Percentiles rank a stretch among this genome's conserved stretches.
Conservation (phyloP, 2,113 vertebrate species). For the Gila orcuttii region DNA sequence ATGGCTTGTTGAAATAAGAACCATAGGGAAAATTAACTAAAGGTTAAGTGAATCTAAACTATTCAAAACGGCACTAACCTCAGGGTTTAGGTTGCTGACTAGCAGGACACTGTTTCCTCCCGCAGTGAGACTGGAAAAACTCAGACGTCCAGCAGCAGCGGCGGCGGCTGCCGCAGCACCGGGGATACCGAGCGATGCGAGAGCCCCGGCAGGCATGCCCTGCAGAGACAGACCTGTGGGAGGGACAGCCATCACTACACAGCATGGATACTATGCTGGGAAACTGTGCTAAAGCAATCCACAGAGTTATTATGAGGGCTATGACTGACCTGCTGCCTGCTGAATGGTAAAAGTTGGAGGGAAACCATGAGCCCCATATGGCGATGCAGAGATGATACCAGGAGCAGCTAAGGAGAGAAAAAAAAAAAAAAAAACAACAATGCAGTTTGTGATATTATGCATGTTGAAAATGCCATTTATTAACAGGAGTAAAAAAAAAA, state of each 20-base stretch:
- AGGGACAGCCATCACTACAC: constrained; percentile 44
- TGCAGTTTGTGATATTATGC: not conserved
- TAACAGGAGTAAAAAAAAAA: not conserved
- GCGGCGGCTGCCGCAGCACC: constrained; percentile 79
- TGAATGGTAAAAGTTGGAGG: constrained; percentile 92
- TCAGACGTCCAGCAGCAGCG: constrained; percentile 87
- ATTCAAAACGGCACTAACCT: constrained; percentile 81
- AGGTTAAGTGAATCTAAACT: not conserved
- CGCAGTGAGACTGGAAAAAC: constrained; percentile 80
- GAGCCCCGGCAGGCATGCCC: constrained; percentile 85
- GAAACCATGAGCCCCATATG: constrained; percentile 89
- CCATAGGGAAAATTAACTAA: not conserved
- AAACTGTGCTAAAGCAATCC: not conserved
- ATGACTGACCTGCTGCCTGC: constrained; percentile 83
- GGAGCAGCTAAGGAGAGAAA: constrained; percentile 84
- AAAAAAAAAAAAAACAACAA: constrained; percentile 53
- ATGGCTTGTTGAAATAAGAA: not conserved
- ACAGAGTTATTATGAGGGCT: not conserved
- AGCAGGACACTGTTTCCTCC: constrained; percentile 89
- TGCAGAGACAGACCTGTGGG: constrained; percentile 84
- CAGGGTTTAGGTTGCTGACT: constrained; percentile 95
- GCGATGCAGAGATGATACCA: constrained; percentile 92
- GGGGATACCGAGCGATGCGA: constrained; percentile 87
- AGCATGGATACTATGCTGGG: not conserved
- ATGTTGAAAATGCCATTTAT: not conserved